A percentile compares a stretch with the other conserved stretches of the same genome.
phyloP scores from a whole-genome alignment of 2,888 invertebrate species.

The Limulus polyphemus region DNA sequence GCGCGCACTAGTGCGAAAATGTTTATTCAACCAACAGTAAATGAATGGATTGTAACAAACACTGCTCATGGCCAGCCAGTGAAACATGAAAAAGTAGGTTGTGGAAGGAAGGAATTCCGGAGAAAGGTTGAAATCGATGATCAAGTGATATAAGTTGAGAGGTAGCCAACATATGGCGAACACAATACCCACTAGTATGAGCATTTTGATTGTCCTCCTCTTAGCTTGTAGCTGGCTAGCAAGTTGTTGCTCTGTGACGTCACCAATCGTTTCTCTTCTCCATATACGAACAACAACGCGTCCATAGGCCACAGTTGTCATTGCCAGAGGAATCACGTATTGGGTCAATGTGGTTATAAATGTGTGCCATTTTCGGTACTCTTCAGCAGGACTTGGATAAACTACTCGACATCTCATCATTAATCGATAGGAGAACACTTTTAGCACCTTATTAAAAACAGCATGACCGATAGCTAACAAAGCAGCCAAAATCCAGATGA shows the following conservation, averaged over 20 bases:
- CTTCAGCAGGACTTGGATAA: constrained; percentile 12
- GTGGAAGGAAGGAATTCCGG: constrained; percentile 32
- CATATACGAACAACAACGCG: constrained; percentile 34
- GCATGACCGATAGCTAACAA: constrained; percentile 16
- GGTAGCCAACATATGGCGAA: constrained; percentile 42
- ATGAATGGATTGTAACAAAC: constrained; percentile 42
- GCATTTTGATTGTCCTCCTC: constrained; percentile 40
- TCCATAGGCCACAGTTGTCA: constrained; percentile 37
- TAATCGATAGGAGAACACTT: constrained; percentile 1
- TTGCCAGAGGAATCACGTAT: constrained; percentile 37
- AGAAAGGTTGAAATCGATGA: constrained; percentile 35
- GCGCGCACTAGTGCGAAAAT: constrained; percentile 36
- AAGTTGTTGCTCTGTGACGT: constrained; percentile 37
- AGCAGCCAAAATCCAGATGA: constrained; percentile 18
- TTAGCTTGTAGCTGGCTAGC: constrained; percentile 35
- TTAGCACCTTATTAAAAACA: constrained; percentile 7
- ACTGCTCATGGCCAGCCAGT: constrained; percentile 41
- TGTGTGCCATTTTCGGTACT: constrained; percentile 12
- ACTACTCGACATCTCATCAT: constrained; percentile 9
- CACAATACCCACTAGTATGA: constrained; percentile 38
- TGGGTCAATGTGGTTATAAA: constrained; percentile 35
- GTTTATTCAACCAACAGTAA: constrained; percentile 41
- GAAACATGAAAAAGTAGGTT: constrained; percentile 36
- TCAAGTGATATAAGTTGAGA: constrained; percentile 38
- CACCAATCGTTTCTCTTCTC: constrained; percentile 35